Percentiles rank a stretch among this genome's conserved stretches.
Evolutionary conservation across 2,888 invertebrate genomes (phyloP).

Genomic region (Apodemia hepburni): DNA sequence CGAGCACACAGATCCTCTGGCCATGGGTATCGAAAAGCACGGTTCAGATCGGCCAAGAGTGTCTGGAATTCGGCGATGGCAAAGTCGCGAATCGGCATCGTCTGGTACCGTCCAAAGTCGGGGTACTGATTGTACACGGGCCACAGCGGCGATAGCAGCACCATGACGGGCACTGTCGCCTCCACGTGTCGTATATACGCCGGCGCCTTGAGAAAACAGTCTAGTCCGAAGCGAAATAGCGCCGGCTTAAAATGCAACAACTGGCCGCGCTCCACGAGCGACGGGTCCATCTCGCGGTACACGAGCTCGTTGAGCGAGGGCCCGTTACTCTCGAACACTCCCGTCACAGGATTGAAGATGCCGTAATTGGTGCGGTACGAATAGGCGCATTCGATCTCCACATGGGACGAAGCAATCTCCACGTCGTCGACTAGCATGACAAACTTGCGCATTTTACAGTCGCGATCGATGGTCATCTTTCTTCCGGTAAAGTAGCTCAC

Average conservation of each 20-base stretch:
- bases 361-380: too few species aligned
- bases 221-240: slow-evolving; percentile 19
- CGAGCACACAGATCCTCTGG: slow-evolving; percentile 20
- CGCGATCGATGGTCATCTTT: slow-evolving; percentile 16
- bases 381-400: neutral
- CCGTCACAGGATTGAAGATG: too few species aligned
- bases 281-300: slow-evolving; percentile 16
- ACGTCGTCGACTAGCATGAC: slow-evolving; percentile 17
- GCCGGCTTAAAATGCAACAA: slow-evolving; percentile 15
- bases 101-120: slow-evolving; percentile 18
- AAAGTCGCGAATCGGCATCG: slow-evolving; percentile 18
- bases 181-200: slow-evolving; percentile 20
- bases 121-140: slow-evolving; percentile 19
- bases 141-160: slow-evolving; percentile 17
- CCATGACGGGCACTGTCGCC: slow-evolving; percentile 18
- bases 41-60: slow-evolving; percentile 19
- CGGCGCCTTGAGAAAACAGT: slow-evolving; percentile 18
- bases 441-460: slow-evolving; percentile 13
- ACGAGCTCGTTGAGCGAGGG: slow-evolving; percentile 18
- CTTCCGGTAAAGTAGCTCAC: slow-evolving; percentile 14
- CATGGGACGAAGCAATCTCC: slow-evolving; percentile 10
- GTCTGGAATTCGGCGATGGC: slow-evolving; percentile 15
- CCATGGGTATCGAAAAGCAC: slow-evolving; percentile 15
- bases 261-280: slow-evolving; percentile 10
- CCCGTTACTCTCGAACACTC: too few species aligned